Conservation (phyloP, 2,888 invertebrate species). For the Coleophora flavipennella region DNA sequence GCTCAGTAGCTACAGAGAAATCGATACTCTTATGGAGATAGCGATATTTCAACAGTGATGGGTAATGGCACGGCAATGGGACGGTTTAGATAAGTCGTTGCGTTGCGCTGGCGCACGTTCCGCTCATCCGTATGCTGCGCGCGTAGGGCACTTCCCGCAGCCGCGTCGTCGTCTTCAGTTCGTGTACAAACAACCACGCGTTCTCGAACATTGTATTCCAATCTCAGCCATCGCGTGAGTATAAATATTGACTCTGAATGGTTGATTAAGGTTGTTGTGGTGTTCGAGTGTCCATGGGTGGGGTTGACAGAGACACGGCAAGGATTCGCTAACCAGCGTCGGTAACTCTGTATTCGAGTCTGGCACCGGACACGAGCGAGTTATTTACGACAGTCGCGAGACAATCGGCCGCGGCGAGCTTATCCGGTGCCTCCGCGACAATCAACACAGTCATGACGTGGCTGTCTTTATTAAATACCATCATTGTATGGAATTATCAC, state of each 20-base stretch:
- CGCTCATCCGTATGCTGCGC: slow-evolving; percentile 63
- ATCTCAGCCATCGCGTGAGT: slow-evolving; percentile 9
- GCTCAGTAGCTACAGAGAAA: too few relatives aligned
- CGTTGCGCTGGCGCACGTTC: slow-evolving; percentile 30
- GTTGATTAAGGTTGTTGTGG: slow-evolving; percentile 1
- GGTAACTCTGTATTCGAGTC: slow-evolving; percentile 59
- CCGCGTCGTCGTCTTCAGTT: slow-evolving; percentile 30
- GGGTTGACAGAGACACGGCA: slow-evolving; percentile 13
- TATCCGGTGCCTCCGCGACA: slow-evolving; percentile 66
- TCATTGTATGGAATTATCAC: slow-evolving; percentile 57
- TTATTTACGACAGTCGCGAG: slow-evolving; percentile 68
- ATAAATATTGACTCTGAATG: slow-evolving; percentile 5
- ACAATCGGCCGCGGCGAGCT: slow-evolving; percentile 64
- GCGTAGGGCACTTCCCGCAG: slow-evolving; percentile 59
- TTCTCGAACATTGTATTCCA: slow-evolving; percentile 26
- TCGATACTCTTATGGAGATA: slow-evolving; percentile 21
- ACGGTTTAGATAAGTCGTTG: slow-evolving; percentile 31
- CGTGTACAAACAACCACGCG: slow-evolving; percentile 28
- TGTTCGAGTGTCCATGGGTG: slow-evolving; percentile 15
- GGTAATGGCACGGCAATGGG: slow-evolving; percentile 27
- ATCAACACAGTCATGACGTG: slow-evolving; percentile 64
- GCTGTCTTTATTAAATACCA: slow-evolving; percentile 63
- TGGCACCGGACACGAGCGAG: slow-evolving; percentile 60
- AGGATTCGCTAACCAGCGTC: slow-evolving; percentile 46
- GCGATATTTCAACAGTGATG: slow-evolving; percentile 32